Base-by-base conservation (phyloP, 2,797 vertebrate species). In the Ptychadena robeensis region DNA sequence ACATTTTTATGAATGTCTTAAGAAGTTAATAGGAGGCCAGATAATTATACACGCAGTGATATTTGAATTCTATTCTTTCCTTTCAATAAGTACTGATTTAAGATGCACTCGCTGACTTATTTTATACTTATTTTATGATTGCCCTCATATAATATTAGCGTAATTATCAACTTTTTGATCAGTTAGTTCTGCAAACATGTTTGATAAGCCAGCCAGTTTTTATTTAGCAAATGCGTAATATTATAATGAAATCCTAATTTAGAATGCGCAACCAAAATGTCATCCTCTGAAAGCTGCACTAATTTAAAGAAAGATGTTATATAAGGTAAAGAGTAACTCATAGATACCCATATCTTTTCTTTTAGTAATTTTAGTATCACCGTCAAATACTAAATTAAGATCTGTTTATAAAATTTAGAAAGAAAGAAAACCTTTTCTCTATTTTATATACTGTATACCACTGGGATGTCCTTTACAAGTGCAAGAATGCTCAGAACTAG, bases 241-340 rank as follows among this genome's bases (percentile, higher is more conserved):
- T 73, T 37, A 73, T 72, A 48, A 67, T 81, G 59, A 38, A 67
- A 38, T 74, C 53, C n/a, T 48, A 64, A 32, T 63, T 73, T 72
- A 66, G 38, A 73, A 67, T 67, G 31, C 66, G 67, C 65, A 72
- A 73, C 69, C 44, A 73, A 48, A 80, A 80, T 80, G 79, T 73
- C 79, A 80, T 72, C 79, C 72, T 80, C 68, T 80, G 79, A 73
- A 61, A 73, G 65, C 28, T 71, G 57, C 8, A 65, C 28, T 18
- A 63, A 73, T 61, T 18, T 10, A 70, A 70, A 68, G 3, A 15
- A 31, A 80, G 30, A 72, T 72, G 63, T 65, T 65, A 73, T n/a
- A 30, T 63, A 73, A 53, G 61, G 18, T 40, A 32, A 81, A 30
- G 30, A 6, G 48, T 73, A 81, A 35, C 28, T 9, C 18, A 6